Evolutionary conservation across 2,888 invertebrate species (phyloP).

Genomic region (Dasypogon diadema): DNA sequence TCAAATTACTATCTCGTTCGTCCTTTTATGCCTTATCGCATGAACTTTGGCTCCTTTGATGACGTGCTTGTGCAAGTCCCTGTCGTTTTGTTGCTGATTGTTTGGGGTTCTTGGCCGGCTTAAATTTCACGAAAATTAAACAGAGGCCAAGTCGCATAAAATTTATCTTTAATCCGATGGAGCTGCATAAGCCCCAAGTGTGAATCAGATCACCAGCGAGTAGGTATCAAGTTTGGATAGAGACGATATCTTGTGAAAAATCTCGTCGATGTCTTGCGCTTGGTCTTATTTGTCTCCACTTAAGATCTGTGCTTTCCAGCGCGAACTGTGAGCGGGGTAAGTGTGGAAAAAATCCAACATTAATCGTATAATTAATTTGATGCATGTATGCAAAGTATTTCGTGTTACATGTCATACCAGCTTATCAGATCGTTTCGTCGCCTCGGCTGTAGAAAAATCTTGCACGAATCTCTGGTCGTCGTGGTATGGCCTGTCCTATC

Average conservation of each 20-base stretch:
- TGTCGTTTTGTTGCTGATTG: background rate
- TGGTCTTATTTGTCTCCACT: conserved; percentile 49
- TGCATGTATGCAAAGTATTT: conserved; percentile 66
- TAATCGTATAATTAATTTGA: conserved; percentile 70
- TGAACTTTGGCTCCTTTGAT: conserved; percentile 33
- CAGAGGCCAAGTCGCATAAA: conserved; percentile 10
- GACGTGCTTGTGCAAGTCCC: background rate
- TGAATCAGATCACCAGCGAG: conserved; percentile 45
- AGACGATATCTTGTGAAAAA: conserved; percentile 24
- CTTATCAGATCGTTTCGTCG: conserved; percentile 56
- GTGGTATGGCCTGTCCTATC: conserved; percentile 30
- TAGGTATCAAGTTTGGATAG: conserved; percentile 45
- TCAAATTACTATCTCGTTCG: conserved; percentile 44
- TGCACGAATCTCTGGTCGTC: conserved; percentile 43
- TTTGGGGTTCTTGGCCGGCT: conserved; percentile 5
- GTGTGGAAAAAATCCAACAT: conserved; percentile 59
- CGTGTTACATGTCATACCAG: conserved; percentile 60
- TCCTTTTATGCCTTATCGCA: conserved; percentile 42
- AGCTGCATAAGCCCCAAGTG: conserved; percentile 38
- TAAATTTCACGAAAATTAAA: conserved; percentile 34
- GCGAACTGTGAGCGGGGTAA: background rate
- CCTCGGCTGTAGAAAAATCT: conserved; percentile 48
- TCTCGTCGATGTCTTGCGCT: conserved; percentile 41
- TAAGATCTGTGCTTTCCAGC: conserved; percentile 3
- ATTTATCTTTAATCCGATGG: conserved; percentile 48